Conservation (phyloP, 2,888 invertebrate genomes). For the Trachelus troglodyta region DNA sequence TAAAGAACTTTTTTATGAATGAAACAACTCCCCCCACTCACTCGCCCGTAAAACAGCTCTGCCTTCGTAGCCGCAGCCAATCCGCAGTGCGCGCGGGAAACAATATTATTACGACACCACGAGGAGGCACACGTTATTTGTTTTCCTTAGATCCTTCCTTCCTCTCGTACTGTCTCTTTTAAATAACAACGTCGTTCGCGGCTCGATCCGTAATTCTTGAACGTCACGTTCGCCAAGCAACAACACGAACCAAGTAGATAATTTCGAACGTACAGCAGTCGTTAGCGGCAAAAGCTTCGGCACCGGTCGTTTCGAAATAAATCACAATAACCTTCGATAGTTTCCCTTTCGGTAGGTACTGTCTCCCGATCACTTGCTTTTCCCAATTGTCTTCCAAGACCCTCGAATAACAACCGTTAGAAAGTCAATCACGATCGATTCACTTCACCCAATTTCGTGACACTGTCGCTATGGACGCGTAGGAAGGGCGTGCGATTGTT, state of each 20-base stretch:
- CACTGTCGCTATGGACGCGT: background rate
- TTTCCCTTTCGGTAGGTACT: background rate
- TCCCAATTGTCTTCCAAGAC: background rate
- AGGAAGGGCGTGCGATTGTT: background rate
- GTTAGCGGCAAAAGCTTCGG: background rate
- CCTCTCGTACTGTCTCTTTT: background rate
- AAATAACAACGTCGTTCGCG: background rate
- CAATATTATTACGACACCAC: conserved; percentile 51
- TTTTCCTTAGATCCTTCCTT: background rate
- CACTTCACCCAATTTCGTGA: background rate
- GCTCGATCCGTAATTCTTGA: background rate
- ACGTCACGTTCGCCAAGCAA: background rate
- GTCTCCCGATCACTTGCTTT: background rate
- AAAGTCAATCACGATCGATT: background rate
- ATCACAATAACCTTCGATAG: background rate
- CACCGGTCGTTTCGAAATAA: background rate
- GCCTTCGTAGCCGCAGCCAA: conserved; percentile 44
- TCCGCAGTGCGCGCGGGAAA: conserved; percentile 59
- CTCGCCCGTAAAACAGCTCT: conserved; percentile 19
- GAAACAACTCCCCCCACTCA: conserved; percentile 51
- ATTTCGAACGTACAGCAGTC: background rate
- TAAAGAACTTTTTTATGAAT: conserved; percentile 66
- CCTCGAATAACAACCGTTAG: background rate
- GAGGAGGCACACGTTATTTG: background rate
- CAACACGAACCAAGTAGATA: background rate